These are phyloP conservation scores for Apodemus speciosus DNA, from an alignment of 2,113 vertebrate species.

Conservation along the genomic window DNA sequence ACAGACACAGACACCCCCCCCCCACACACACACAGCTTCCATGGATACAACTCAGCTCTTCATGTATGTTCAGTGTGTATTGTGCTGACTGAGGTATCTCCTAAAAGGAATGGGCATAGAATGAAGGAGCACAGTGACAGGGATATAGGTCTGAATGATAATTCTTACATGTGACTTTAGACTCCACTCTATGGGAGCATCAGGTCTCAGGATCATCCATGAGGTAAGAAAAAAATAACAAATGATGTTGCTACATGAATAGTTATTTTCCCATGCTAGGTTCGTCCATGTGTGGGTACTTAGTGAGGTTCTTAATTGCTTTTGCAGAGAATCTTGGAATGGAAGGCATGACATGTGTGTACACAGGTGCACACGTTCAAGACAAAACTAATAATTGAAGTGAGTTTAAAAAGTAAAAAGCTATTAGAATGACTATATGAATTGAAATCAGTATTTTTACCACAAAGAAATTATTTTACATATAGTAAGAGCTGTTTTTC, in stretches of 20 bases:
- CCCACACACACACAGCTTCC: background rate
- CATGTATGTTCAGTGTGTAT: background rate
- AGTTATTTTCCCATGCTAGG: background rate
- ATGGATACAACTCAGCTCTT: background rate
- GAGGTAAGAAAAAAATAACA: background rate
- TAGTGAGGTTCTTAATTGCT: background rate
- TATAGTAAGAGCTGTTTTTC: background rate
- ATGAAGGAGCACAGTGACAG: background rate
- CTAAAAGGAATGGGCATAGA: background rate
- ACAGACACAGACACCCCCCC: too few species aligned
- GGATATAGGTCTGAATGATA: background rate
- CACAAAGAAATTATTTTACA: background rate
- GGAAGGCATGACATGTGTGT: too few species aligned
- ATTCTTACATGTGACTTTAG: accelerated
- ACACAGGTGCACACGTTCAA: too few species aligned
- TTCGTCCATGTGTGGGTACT: background rate
- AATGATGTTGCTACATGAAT: background rate
- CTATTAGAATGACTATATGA: background rate
- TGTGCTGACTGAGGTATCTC: background rate
- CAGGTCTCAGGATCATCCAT: background rate
- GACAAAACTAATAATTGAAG: background rate
- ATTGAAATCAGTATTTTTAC: background rate
- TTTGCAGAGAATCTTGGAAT: background rate
- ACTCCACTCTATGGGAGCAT: background rate
- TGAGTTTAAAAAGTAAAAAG: background rate